Evolutionary conservation across 2,888 invertebrate genomes (phyloP).

Genomic region (Lochmaea crataegi): DNA sequence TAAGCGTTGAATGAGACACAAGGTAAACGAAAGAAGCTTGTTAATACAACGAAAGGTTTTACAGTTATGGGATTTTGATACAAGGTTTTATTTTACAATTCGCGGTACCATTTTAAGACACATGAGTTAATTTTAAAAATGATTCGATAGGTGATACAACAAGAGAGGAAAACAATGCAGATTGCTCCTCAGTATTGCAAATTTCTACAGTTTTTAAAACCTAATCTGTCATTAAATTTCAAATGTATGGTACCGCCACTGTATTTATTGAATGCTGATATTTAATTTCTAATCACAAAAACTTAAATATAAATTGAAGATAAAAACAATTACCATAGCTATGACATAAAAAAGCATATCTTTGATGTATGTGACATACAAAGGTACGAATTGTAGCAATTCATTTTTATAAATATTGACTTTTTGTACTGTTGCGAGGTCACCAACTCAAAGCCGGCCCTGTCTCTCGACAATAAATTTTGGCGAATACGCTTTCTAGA

Average conservation of each 20-base stretch:
- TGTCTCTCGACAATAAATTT: no score
- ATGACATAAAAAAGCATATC: no score
- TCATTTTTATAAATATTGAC: no score
- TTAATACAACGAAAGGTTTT: constrained; percentile 2
- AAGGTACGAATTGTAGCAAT: no score
- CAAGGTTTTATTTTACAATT: not conserved
- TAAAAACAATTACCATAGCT: not conserved
- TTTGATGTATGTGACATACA: no score
- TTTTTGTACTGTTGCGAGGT: no score
- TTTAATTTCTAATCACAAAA: not conserved
- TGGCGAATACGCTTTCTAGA: no score
- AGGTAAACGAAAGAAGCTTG: constrained; percentile 1
- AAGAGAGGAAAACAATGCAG: no score
- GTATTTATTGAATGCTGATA: constrained; percentile 2
- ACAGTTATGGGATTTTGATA: constrained; percentile 8
- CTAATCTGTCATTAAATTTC: not conserved
- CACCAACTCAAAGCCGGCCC: no score
- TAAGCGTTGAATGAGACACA: constrained; percentile 1
- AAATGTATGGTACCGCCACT: not conserved
- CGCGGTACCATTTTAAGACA: not conserved
- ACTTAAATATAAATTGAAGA: not conserved
- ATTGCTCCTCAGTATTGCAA: not conserved
- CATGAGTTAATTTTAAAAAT: not conserved
- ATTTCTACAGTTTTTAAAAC: not conserved
- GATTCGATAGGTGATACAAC: not conserved